phyloP scores from a whole-genome alignment of 1,140 invertebrate genomes.

The Venturia canescens region DNA sequence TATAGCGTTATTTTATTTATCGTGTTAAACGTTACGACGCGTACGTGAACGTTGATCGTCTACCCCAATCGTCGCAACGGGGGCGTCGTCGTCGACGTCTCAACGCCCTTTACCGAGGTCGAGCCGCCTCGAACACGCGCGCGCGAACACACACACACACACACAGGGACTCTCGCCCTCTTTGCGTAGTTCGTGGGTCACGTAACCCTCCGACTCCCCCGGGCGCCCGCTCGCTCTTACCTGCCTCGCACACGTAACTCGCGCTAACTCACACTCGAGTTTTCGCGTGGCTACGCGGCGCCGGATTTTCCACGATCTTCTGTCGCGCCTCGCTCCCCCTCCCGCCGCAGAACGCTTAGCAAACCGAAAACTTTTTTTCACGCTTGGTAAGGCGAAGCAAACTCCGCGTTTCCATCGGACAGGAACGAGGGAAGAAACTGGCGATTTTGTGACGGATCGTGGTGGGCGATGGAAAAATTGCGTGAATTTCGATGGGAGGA shows the following conservation, averaged over 20 bases:
- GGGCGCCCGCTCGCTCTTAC: neutral
- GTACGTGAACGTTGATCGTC: slow-evolving; percentile 20
- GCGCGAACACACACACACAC: neutral
- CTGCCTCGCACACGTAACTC: neutral
- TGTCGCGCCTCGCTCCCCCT: no score
- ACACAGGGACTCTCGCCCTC: neutral
- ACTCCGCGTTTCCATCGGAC: no score
- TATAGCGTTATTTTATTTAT: neutral
- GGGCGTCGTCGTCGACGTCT: slow-evolving; percentile 31
- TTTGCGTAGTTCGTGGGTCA: slow-evolving; percentile 15
- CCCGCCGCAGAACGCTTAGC: no score
- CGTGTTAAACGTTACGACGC: slow-evolving; percentile 11
- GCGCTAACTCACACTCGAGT: neutral
- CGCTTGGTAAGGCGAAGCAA: no score
- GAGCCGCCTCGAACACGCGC: neutral
- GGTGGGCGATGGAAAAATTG: no score
- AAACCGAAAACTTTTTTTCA: no score
- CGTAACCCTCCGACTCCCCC: neutral
- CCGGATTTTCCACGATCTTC: no score
- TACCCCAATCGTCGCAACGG: slow-evolving; percentile 13
- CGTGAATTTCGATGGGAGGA: no score
- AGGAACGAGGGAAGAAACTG: no score
- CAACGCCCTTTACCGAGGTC: slow-evolving; percentile 45
- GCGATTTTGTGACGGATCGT: no score
- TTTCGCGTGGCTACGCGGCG: neutral